A percentile compares a stretch with the other conserved stretches of the same genome.
Conservation (phyloP, 2,888 invertebrate species). For the Itoplectis maculator region DNA sequence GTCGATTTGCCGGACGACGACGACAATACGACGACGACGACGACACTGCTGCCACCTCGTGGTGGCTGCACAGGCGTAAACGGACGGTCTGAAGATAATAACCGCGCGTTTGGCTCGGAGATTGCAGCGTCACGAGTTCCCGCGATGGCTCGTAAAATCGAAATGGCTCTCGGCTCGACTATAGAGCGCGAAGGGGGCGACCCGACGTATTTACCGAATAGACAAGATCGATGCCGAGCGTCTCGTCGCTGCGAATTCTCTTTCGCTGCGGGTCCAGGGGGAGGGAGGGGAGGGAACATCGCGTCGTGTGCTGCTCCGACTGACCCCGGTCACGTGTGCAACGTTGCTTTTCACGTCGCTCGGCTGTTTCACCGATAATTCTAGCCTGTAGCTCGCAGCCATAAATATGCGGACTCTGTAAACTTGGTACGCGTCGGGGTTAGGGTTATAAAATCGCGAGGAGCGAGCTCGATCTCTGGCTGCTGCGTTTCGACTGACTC, state of each 20-base stretch:
- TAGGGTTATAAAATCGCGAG: slow-evolving; percentile 6
- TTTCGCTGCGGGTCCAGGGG: too few relatives aligned
- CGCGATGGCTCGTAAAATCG: slow-evolving; percentile 74
- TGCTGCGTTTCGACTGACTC: slow-evolving; percentile 23
- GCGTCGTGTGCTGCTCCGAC: slow-evolving; percentile 31
- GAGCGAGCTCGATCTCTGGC: slow-evolving; percentile 17
- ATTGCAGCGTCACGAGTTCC: slow-evolving; percentile 73
- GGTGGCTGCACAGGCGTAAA: slow-evolving; percentile 43
- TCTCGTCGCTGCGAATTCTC: slow-evolving; percentile 18
- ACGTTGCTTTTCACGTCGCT: slow-evolving; percentile 41
- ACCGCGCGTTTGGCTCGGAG: slow-evolving; percentile 70
- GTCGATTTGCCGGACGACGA: slow-evolving; percentile 18
- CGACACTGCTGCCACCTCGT: too few relatives aligned
- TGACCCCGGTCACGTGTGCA: slow-evolving; percentile 24
- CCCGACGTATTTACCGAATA: slow-evolving; percentile 66
- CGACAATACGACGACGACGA: neutral
- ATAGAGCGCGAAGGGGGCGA: neutral
- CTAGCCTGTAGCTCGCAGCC: slow-evolving; percentile 14
- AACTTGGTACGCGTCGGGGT: slow-evolving; percentile 15
- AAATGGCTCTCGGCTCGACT: slow-evolving; percentile 67
- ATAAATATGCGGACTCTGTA: slow-evolving; percentile 13
- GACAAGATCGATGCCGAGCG: slow-evolving; percentile 75
- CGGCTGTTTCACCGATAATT: slow-evolving; percentile 38
- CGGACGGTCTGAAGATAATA: slow-evolving; percentile 58
- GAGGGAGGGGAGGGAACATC: slow-evolving; percentile 25